Base-by-base conservation (phyloP, 1,140 invertebrate genomes). In the Mycetomoellerius zeteki region DNA sequence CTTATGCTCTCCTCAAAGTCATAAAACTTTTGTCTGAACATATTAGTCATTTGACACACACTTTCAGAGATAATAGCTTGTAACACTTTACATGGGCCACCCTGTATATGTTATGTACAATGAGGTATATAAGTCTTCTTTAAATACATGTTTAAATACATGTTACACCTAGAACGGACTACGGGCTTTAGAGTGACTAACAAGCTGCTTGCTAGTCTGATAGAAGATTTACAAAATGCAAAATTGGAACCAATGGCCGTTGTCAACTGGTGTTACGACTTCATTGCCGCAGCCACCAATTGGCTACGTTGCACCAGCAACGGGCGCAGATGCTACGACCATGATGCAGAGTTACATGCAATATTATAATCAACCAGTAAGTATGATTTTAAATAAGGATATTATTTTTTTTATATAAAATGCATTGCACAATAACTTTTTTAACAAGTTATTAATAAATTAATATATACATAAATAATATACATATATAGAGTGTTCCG, bases 331-430 rank as follows among this genome's bases (percentile, higher is more conserved):
- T 91, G 94, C 95, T 54, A 94, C 94, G 93, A 90, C 94, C 73
- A 92, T 93, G 90, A 95, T 95, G 95, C 94, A 95, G 91, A 90
- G 91, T 21, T 95, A 95, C 86, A 94, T 95, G 95, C 95, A 95
- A 90, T 95, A 95, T 91, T 95, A 95, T 91, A 95, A 93, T 93
- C 95, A 95, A 85, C 94, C 95, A 92, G 95, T 95, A 94, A 95
- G 95, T 95, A 93, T 86, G 62, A 60, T 33, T 86, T 71, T 65
- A 87, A 37, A 37, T 16, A 67, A 84, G 43, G 14, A 43, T 67
- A 27, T 54, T 62, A 27, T 50, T 50, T 47, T 50, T 60, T 52
- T 24, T 30, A 62, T 56, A 47, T 16, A 37, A 10, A 67, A 56
- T 27, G 14, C 16, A 19, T 27, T 67, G 19, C 10, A 37, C 19